These are phyloP conservation scores for Drosophila parabipectinata DNA, from an alignment of 1,140 invertebrate species.

Conservation along the genomic window DNA sequence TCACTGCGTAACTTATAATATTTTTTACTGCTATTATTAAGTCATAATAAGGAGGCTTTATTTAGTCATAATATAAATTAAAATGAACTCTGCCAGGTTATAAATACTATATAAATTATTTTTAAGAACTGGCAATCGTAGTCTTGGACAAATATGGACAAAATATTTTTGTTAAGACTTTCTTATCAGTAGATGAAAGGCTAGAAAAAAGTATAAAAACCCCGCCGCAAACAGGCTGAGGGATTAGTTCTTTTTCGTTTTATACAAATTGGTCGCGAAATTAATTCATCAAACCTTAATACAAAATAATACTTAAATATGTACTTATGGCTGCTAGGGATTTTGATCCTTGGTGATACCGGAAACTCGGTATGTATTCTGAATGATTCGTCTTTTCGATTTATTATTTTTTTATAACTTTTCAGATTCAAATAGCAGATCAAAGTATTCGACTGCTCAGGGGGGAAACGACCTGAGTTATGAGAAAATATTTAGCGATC, in stretches of 20 bases:
- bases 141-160: too few relatives aligned
- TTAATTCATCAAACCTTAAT: background rate
- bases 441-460: conserved; percentile 92
- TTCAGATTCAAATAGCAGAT: conserved; percentile 85
- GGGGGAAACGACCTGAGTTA: conserved; percentile 86
- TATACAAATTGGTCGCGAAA: background rate
- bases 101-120: too few relatives aligned
- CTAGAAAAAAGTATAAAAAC: too few relatives aligned
- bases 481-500: conserved; percentile 74
- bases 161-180: too few relatives aligned
- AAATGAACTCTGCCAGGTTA: too few relatives aligned
- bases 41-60: too few relatives aligned
- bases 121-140: too few relatives aligned
- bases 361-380: conserved; percentile 89
- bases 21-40: too few relatives aligned
- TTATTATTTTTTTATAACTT: conserved; percentile 35
- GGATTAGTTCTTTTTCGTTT: background rate
- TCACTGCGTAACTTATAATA: too few relatives aligned
- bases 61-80: too few relatives aligned
- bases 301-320: background rate
- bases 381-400: conserved; percentile 85
- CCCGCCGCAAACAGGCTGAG: background rate
- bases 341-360: conserved; percentile 84
- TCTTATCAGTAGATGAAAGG: too few relatives aligned
- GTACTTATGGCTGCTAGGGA: background rate